These are phyloP conservation scores for Aurelia coerulea DNA, from an alignment of 30 jellyfish, hydroid and myxozoan genomes.

Conservation along the genomic window DNA sequence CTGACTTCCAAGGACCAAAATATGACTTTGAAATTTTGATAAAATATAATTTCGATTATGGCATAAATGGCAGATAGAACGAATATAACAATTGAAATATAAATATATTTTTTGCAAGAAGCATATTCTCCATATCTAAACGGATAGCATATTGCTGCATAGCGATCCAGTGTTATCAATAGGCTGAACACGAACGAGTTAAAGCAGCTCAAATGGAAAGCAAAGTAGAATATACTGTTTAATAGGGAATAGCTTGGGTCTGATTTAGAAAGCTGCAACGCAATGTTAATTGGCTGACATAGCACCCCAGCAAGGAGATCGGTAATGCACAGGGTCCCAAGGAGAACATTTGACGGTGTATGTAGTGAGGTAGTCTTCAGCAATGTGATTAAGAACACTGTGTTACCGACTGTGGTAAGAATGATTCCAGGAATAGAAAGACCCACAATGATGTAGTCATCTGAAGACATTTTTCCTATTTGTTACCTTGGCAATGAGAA, in stretches of 20 bases:
- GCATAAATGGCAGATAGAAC: too few relatives aligned
- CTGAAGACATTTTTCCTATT: too few relatives aligned
- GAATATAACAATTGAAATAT: too few relatives aligned
- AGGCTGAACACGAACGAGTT: conserved; percentile 2
- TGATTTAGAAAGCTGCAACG: background rate
- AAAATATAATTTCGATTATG: too few relatives aligned
- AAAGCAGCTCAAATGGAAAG: background rate
- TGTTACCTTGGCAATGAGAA: too few relatives aligned
- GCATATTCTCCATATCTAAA: too few relatives aligned
- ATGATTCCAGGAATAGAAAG: too few relatives aligned
- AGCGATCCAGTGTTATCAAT: too few relatives aligned
- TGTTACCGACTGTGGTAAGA: conserved; percentile 7
- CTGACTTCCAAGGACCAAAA: too few relatives aligned
- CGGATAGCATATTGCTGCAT: too few relatives aligned
- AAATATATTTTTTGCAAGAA: too few relatives aligned
- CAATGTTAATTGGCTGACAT: conserved; percentile 12
- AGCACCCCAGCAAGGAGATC: conserved; percentile 10
- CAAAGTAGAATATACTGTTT: background rate
- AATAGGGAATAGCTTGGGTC: background rate
- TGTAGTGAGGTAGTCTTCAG: conserved; percentile 8
- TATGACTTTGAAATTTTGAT: background rate
- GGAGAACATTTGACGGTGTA: conserved; percentile 24
- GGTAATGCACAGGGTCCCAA: conserved; percentile 10
- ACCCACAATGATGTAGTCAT: too few relatives aligned
- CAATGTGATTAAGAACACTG: conserved; percentile 3